These are phyloP conservation scores for Poecilia latipinna DNA, from an alignment of 2,113 vertebrate species.

Conservation along the genomic window DNA sequence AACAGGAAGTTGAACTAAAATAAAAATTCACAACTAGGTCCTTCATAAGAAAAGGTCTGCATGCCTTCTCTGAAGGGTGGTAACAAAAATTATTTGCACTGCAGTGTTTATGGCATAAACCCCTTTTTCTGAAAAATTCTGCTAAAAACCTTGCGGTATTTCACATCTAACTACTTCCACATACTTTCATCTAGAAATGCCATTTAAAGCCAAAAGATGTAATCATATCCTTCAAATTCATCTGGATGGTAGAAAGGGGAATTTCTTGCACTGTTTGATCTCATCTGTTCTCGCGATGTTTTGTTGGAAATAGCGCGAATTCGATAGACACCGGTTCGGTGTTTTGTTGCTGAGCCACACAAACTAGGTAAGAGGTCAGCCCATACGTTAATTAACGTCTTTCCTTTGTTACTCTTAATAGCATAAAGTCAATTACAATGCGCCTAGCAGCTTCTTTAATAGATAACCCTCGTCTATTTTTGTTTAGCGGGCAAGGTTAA, in stretches of 20 bases:
- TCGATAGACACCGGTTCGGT: neutral
- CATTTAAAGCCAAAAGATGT: too few relatives aligned
- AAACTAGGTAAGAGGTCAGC: conserved; percentile 3
- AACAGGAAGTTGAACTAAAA: neutral
- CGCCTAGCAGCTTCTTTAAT: neutral
- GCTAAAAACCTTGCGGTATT: too few relatives aligned
- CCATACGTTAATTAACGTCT: neutral
- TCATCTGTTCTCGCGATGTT: conserved; percentile 40
- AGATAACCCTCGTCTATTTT: neutral
- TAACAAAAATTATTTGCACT: neutral
- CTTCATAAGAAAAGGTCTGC: neutral
- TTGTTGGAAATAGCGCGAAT: conserved; percentile 45
- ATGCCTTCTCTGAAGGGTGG: neutral
- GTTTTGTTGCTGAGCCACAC: neutral
- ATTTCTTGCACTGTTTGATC: neutral
- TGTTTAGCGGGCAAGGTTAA: conserved; percentile 4
- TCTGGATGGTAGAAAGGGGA: too few relatives aligned
- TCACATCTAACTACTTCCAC: too few relatives aligned
- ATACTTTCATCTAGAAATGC: too few relatives aligned
- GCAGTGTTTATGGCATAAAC: too few relatives aligned
- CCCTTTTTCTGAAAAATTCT: too few relatives aligned
- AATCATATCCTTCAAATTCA: too few relatives aligned
- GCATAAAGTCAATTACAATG: neutral
- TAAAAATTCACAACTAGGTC: neutral
- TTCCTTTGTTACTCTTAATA: neutral